These are phyloP conservation scores for Bujurquina vittata DNA, from an alignment of 2,113 vertebrate genomes.

Conservation along the genomic window DNA sequence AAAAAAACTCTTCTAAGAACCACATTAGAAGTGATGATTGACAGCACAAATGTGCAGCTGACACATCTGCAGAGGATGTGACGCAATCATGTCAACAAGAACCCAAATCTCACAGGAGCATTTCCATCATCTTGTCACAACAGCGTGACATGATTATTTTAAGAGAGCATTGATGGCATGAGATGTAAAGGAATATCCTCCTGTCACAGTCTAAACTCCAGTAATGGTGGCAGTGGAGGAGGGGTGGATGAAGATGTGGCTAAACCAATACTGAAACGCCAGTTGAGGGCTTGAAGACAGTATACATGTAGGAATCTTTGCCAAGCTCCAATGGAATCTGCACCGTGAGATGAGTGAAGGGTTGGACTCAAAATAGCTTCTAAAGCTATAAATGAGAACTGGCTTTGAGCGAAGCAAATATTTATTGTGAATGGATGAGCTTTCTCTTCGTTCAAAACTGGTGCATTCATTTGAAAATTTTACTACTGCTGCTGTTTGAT, in stretches of 20 bases:
- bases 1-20: background rate
- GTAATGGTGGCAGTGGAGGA: background rate
- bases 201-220: background rate
- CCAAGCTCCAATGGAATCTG: background rate
- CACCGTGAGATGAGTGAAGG: background rate
- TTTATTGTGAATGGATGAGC: background rate
- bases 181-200: background rate
- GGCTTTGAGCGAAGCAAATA: background rate
- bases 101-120: background rate
- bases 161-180: background rate
- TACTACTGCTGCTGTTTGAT: background rate
- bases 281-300: background rate
- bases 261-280: background rate
- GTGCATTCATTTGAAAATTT: background rate
- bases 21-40: background rate
- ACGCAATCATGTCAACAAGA: background rate
- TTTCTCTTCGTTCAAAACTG: background rate
- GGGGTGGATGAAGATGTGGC: background rate
- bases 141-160: background rate
- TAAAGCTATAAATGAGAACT: background rate
- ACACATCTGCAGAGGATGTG: background rate
- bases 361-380: background rate
- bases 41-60: background rate
- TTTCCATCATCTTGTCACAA: background rate
- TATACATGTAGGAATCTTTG: background rate